These are phyloP conservation scores for Oxygymnocypris stewartii DNA, from an alignment of 2,113 vertebrate species.

Conservation along the genomic window DNA sequence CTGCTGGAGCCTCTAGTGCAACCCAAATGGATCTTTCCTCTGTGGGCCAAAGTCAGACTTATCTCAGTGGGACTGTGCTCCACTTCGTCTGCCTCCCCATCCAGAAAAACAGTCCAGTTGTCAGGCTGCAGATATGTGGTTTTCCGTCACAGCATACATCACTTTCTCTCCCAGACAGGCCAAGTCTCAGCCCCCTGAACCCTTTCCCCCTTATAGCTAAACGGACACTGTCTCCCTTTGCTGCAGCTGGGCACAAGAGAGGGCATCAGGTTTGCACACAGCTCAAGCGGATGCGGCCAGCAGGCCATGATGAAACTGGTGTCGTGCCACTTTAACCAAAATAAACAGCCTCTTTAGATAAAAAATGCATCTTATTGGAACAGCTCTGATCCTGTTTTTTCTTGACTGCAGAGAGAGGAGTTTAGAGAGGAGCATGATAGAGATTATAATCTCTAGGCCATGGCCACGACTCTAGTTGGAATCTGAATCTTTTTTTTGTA, in stretches of 20 bases:
- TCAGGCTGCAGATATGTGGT: constrained; percentile 58
- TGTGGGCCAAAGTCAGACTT: constrained; percentile 13
- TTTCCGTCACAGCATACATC: constrained; percentile 50
- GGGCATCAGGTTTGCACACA: neutral
- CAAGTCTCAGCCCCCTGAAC: constrained; percentile 55
- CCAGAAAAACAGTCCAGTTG: constrained; percentile 49
- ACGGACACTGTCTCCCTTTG: constrained; percentile 6
- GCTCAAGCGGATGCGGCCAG: neutral
- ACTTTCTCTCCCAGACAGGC: constrained; percentile 54
- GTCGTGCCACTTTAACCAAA: neutral
- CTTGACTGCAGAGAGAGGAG: neutral
- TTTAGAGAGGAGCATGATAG: neutral
- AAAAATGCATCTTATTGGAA: neutral
- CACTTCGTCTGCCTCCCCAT: constrained; percentile 42
- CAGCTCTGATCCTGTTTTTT: neutral
- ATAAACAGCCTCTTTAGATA: constrained; percentile 22
- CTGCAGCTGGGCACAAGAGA: constrained; percentile 25
- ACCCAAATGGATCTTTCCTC: constrained; percentile 36
- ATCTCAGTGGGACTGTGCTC: constrained; percentile 55
- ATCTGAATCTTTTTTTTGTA: neutral
- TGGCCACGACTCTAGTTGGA: neutral
- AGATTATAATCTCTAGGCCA: neutral
- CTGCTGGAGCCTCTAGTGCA: constrained; percentile 1
- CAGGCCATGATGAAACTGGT: neutral
- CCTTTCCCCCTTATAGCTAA: constrained; percentile 43